Conservation (phyloP, 2,113 vertebrate genomes). For the Paraplagusia blochii region DNA sequence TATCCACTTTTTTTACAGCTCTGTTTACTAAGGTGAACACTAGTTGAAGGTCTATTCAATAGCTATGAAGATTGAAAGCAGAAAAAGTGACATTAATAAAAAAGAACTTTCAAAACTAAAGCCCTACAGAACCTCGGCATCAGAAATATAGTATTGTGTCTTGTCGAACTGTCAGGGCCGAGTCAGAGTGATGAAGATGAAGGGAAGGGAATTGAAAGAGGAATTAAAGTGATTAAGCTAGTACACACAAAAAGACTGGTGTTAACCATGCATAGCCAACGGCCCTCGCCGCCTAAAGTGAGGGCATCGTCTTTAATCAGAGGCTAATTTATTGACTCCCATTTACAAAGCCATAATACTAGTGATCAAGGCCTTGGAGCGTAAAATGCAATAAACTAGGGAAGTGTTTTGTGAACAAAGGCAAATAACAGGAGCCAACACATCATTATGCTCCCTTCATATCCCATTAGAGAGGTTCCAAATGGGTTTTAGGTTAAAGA, state of each 20-base stretch:
- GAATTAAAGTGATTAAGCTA: slow-evolving; percentile 60
- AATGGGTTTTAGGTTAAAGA: slow-evolving; percentile 53
- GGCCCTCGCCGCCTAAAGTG: slow-evolving; percentile 62
- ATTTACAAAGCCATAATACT: slow-evolving; percentile 74
- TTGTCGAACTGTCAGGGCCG: slow-evolving; percentile 30
- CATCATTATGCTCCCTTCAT: slow-evolving; percentile 70
- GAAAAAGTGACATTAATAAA: no score
- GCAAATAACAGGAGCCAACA: slow-evolving; percentile 70
- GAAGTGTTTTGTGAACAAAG: slow-evolving; percentile 75
- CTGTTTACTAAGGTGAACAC: no score
- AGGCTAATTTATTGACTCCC: slow-evolving; percentile 74
- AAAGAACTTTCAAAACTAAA: background rate
- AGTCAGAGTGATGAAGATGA: slow-evolving; percentile 40
- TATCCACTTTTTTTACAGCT: no score
- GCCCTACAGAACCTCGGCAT: slow-evolving; percentile 4
- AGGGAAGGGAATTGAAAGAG: slow-evolving; percentile 41
- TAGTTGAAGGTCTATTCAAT: no score
- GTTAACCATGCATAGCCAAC: slow-evolving; percentile 62
- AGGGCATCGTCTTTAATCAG: slow-evolving; percentile 71
- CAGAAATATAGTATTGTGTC: slow-evolving; percentile 21
- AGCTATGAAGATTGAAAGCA: no score
- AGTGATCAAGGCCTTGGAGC: slow-evolving; percentile 72
- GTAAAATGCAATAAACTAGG: slow-evolving; percentile 74
- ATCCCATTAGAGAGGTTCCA: slow-evolving; percentile 62
- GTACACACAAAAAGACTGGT: slow-evolving; percentile 50